Conservation (phyloP, 2,888 invertebrate species). For the Chelonus formosanus region DNA sequence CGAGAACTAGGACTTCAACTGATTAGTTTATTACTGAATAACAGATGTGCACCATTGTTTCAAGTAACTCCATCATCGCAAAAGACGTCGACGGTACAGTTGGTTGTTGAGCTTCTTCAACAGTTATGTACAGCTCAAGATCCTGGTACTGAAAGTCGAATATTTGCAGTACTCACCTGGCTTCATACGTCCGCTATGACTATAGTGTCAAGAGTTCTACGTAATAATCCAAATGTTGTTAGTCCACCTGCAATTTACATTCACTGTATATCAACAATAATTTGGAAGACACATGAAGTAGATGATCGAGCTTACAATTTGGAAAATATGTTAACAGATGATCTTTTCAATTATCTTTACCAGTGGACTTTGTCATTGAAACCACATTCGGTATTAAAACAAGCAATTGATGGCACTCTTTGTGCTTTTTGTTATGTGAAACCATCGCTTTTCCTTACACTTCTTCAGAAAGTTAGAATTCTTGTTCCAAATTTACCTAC, state of each 20-base stretch:
- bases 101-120: conserved; percentile 82
- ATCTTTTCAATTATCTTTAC: conserved; percentile 81
- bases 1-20: conserved; percentile 70
- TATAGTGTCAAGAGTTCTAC: conserved; percentile 58
- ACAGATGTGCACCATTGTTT: conserved; percentile 63
- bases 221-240: conserved; percentile 45
- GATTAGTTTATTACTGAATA: conserved; percentile 70
- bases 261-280: conserved; percentile 83
- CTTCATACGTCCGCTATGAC: conserved; percentile 70
- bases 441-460: conserved; percentile 77
- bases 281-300: conserved; percentile 77
- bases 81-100: conserved; percentile 65
- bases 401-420: conserved; percentile 84
- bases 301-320: conserved; percentile 71
- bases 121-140: conserved; percentile 77
- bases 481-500: conserved; percentile 67
- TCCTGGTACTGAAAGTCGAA: conserved; percentile 70
- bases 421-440: conserved; percentile 88
- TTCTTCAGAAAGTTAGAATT: conserved; percentile 79
- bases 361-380: conserved; percentile 79
- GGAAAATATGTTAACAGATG: conserved; percentile 74
- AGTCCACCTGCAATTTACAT: conserved; percentile 70
- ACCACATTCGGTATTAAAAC: conserved; percentile 78
- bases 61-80: conserved; percentile 55
- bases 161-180: conserved; percentile 79